phyloP scores from a whole-genome alignment of 2,797 vertebrate genomes.

The Myotis planiceps region DNA sequence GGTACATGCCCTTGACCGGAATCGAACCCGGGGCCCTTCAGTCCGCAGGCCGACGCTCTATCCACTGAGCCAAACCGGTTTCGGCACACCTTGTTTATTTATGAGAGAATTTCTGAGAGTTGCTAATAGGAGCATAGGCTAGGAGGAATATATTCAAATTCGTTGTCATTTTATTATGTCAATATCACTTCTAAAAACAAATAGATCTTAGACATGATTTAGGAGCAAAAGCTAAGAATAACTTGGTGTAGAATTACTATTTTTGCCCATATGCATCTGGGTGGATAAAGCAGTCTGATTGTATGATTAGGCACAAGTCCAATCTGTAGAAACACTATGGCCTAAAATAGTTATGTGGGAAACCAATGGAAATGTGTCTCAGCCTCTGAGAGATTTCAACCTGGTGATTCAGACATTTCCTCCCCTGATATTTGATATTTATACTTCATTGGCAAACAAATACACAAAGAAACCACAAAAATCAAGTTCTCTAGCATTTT shows the following conservation, averaged over 20 bases:
- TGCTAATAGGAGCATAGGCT: background rate
- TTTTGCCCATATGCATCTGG: constrained; percentile 58
- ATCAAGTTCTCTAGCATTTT: background rate
- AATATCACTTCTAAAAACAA: constrained; percentile 43
- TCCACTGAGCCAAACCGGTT: no score
- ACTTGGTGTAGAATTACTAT: constrained; percentile 31
- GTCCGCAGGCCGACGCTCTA: no score
- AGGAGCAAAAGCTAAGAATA: constrained; percentile 64
- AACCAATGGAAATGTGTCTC: constrained; percentile 35
- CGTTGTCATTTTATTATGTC: constrained; percentile 46
- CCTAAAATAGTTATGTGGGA: constrained; percentile 65
- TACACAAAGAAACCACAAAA: background rate
- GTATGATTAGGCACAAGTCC: constrained; percentile 62
- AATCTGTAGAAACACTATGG: constrained; percentile 15
- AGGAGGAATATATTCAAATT: constrained; percentile 33
- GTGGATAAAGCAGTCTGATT: constrained; percentile 23
- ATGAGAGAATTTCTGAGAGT: background rate
- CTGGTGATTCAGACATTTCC: background rate
- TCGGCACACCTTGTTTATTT: background rate
- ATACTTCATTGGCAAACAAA: background rate
- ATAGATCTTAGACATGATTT: constrained; percentile 23
- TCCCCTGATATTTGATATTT: background rate
- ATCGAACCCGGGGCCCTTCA: no score
- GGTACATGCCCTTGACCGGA: no score
- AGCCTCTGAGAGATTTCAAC: background rate